These are phyloP conservation scores for Meteorus cinctellus DNA, from an alignment of 2,888 invertebrate species.

Conservation along the genomic window DNA sequence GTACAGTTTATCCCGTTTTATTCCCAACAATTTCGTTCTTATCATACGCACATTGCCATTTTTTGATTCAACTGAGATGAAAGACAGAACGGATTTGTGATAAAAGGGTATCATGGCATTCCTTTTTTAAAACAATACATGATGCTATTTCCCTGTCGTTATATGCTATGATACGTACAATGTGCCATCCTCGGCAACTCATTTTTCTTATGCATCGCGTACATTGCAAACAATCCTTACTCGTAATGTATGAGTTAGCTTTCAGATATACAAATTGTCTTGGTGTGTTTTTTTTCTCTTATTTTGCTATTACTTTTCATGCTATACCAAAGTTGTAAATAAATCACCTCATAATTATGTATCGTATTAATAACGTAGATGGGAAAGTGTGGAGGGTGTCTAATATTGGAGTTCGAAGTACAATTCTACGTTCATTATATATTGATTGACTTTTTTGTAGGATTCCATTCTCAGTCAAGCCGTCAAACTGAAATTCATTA, in stretches of 20 bases:
- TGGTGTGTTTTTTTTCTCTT: constrained; percentile 4
- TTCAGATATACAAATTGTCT: neutral
- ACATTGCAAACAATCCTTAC: neutral
- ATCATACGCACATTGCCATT: neutral
- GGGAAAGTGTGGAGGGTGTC: neutral
- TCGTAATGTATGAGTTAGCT: neutral
- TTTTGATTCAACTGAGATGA: neutral
- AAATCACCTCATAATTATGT: constrained; percentile 13
- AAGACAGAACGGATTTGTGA: constrained; percentile 8
- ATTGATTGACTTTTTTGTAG: neutral
- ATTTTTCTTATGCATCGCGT: neutral
- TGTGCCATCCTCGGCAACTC: constrained; percentile 6
- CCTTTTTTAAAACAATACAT: neutral
- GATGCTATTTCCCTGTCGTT: neutral
- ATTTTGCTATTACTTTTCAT: neutral
- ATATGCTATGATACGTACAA: neutral
- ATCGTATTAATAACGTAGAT: neutral
- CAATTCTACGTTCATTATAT: constrained; percentile 17
- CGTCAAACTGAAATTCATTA: neutral
- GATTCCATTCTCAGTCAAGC: neutral
- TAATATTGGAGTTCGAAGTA: constrained; percentile 18
- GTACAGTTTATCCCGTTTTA: neutral
- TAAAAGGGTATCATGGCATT: constrained; percentile 1
- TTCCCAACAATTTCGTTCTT: neutral
- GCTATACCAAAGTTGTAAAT: constrained; percentile 27